These are phyloP conservation scores for Etheostoma perlongum DNA, from an alignment of 2,797 vertebrate species.

Conservation along the genomic window DNA sequence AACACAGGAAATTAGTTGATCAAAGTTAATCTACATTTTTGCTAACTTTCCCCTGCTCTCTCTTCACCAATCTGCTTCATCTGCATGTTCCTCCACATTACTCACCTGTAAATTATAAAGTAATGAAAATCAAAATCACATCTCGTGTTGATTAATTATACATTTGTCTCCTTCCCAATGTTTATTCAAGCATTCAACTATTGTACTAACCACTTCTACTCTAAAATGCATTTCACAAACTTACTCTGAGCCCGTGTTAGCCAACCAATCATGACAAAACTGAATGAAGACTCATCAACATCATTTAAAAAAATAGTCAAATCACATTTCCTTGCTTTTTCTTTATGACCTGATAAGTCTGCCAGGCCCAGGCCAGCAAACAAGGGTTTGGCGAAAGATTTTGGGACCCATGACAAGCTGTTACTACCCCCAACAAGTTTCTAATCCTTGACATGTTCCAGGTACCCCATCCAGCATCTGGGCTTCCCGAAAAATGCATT, in stretches of 20 bases:
- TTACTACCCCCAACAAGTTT: slow-evolving; percentile 35
- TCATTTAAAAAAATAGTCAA: background rate
- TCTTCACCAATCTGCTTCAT: too few relatives aligned
- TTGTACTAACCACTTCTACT: background rate
- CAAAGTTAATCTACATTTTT: background rate
- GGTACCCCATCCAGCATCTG: slow-evolving; percentile 34
- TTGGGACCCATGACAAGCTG: slow-evolving; percentile 34
- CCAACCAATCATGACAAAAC: background rate
- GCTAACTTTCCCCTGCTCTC: background rate
- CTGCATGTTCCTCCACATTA: background rate
- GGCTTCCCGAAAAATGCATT: slow-evolving; percentile 29
- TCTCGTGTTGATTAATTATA: background rate
- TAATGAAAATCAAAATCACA: too few relatives aligned
- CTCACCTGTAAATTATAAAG: background rate
- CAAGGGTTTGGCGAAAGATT: slow-evolving; percentile 23
- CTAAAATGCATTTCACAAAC: slow-evolving; percentile 5
- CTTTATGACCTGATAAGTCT: slow-evolving; percentile 12
- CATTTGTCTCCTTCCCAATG: background rate
- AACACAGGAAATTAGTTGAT: too few relatives aligned
- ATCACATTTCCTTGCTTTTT: background rate
- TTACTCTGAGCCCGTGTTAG: background rate
- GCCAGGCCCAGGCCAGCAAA: slow-evolving; percentile 39
- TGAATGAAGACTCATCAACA: slow-evolving; percentile 4
- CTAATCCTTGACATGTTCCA: slow-evolving; percentile 50
- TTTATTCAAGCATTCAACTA: background rate